These are phyloP conservation scores for Formicarius rufipectus DNA, from an alignment of 2,113 vertebrate genomes.

Conservation along the genomic window DNA sequence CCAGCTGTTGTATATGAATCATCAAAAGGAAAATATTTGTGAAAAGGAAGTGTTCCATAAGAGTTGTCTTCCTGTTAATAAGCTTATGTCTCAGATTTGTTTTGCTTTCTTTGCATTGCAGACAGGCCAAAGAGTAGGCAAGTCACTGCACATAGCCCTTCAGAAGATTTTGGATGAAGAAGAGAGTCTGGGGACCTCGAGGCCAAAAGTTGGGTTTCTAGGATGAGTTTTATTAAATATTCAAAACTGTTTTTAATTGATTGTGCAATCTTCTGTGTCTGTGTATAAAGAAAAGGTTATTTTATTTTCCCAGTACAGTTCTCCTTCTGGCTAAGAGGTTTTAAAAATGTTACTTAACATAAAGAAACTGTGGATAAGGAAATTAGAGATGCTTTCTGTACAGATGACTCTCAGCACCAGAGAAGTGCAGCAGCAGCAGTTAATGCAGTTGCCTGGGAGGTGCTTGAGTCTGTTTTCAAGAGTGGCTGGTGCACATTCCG, in stretches of 20 bases:
- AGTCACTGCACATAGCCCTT: constrained; percentile 83
- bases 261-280: not conserved
- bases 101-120: constrained; percentile 56
- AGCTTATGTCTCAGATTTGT: not conserved
- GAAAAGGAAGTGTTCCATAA: not conserved
- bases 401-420: rapidly evolving
- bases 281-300: not conserved
- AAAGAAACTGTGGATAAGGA: not conserved
- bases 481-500: not conserved
- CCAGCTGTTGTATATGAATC: not conserved
- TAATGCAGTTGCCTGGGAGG: not conserved
- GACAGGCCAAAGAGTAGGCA: constrained; percentile 90
- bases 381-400: not conserved
- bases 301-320: not conserved
- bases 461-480: not conserved
- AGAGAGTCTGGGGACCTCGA: constrained; percentile 82
- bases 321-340: not conserved
- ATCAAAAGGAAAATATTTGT: constrained; percentile 1
- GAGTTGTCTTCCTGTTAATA: not conserved
- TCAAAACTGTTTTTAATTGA: not conserved
- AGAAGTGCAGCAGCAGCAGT: not conserved
- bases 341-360: not conserved
- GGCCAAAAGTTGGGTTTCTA: constrained; percentile 92
- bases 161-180: constrained; percentile 86
- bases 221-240: constrained; percentile 73